Base-by-base conservation (phyloP, 2,797 vertebrate genomes). In the Artibeus lituratus region DNA sequence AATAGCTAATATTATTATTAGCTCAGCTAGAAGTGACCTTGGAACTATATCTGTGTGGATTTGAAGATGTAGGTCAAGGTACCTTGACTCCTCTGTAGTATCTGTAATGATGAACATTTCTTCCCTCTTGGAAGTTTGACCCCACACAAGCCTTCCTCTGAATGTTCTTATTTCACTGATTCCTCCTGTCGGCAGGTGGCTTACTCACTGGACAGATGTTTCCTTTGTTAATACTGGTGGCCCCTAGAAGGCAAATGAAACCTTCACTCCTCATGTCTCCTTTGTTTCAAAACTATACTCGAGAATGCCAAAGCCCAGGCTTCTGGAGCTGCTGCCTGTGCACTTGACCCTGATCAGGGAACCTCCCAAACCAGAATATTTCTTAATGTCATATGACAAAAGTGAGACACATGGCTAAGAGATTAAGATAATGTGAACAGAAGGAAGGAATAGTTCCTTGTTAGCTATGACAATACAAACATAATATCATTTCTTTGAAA, bases 151-250 rank as follows among this genome's bases (percentile, higher is more conserved):
- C 9, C 19, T 39, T 83, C 70, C 53, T 73, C 37, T 37, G 18
- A 47, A 35, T 32, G 0, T 3, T 62, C 24, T 32, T 53, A 0
- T 39, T 69, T 15, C 7, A 10, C 7, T 32, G 21, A 39, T 77
- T 89, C 12, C 15, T 1, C 37, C 24, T 69, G 39, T 32, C 18
- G 78, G 35, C 15, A 62, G 11, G 15, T 7, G n/a, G 7, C 3
- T 65, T 7, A 22, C 0, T 74, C 51, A 26, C 2, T 35, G 10
- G 8, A 2, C 12, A 19, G 59, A 70, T 4, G 3, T 5, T 74
- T 14, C 29, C 0, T 67, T 0, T 16, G 3, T 19, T n/a, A 37
- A 26, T 44, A 57, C 0, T 4, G 0, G 11, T 26, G 15, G 0
- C 0, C 1, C 15, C 5, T 37, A 5, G 12, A 39, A 59, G 3